Evolutionary conservation across 2,888 invertebrate species (phyloP).

Genomic region (Thumatha senex): DNA sequence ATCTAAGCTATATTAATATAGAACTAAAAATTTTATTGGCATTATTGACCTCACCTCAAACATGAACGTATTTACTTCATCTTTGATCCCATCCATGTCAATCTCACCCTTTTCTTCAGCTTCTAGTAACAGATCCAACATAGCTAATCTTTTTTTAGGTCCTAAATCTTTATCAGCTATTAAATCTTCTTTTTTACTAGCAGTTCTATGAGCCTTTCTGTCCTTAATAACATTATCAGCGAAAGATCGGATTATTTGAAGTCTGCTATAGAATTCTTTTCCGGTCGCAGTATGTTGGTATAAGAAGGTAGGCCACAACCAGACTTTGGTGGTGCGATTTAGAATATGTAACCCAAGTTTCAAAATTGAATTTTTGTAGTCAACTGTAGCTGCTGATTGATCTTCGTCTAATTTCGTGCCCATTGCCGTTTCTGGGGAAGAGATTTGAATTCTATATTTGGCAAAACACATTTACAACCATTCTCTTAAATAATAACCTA

Average conservation of each 20-base stretch:
- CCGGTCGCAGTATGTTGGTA: conserved; percentile 62
- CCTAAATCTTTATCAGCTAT: conserved; percentile 3
- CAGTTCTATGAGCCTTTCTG: not conserved
- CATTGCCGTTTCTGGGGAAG: conserved; percentile 82
- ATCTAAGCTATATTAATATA: no score
- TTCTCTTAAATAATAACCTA: no score
- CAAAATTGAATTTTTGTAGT: conserved; percentile 79
- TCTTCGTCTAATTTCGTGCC: conserved; percentile 78
- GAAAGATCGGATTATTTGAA: conserved; percentile 2
- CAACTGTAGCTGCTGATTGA: conserved; percentile 54
- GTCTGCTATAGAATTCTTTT: not conserved
- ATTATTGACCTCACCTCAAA: conserved; percentile 78
- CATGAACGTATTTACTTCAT: conserved; percentile 89
- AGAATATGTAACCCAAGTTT: conserved; percentile 53
- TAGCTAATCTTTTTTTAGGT: conserved; percentile 76
- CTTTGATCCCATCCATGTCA: conserved; percentile 83
- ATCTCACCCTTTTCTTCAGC: conserved; percentile 80
- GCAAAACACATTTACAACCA: no score
- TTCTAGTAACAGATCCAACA: conserved; percentile 85
- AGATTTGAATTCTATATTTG: not conserved
- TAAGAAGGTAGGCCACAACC: conserved; percentile 81
- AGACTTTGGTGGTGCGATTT: conserved; percentile 69
- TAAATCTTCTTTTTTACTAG: not conserved
- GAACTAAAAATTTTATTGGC: no score
- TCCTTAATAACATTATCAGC: conserved; percentile 9